Base-by-base conservation (phyloP, 2,888 invertebrate genomes). In the Parnassius orleans region DNA sequence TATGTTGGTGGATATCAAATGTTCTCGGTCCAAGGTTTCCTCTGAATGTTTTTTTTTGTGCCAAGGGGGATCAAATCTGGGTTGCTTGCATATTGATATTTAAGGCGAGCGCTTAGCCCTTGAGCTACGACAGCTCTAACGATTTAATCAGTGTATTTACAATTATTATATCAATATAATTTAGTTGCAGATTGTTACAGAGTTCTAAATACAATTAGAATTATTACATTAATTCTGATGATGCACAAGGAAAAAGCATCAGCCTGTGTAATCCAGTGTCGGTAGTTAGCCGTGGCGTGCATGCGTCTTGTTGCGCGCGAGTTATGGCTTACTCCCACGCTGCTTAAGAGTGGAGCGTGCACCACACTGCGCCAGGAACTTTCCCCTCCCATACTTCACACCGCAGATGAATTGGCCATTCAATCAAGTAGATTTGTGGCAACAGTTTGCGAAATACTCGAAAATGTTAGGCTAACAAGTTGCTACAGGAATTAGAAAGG, bases 261-360 rank as follows among this genome's bases (percentile, higher is more conserved):
- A 78, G 0, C 76, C 84, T 87, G 74, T 88, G 78, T 68, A 65
- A 47, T 33, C 9, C 65, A 65, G 63, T 72, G 74, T 75, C 79
- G 81, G 89, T 90, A 90, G 88, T 90, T 89, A 89, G 87, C 74
- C 69, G 76, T 81, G 77, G 78, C 82, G 82, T 80, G 84, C 81
- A 76, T 80, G 80, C 89, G 48, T 48, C 48, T 90, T 81, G 90
- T 90, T 89, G 85, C 75, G 77, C 74, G 75, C 82, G 81, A 90
- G 87, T 90, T 90, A 90, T 87, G 87, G 75, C 67, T 68, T 74
- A 69, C 80, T 79, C 89, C 87, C 78, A 83, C 84, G 78, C 78
- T 53, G 74, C 73, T 72, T 66, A 59, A 53, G 61, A 66, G 63
- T 65, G 54, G 64, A 71, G 72, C 72, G 72, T 67, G 71, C 73